These are phyloP conservation scores for Karalla daura DNA, from an alignment of 2,797 vertebrate species.

Conservation along the genomic window DNA sequence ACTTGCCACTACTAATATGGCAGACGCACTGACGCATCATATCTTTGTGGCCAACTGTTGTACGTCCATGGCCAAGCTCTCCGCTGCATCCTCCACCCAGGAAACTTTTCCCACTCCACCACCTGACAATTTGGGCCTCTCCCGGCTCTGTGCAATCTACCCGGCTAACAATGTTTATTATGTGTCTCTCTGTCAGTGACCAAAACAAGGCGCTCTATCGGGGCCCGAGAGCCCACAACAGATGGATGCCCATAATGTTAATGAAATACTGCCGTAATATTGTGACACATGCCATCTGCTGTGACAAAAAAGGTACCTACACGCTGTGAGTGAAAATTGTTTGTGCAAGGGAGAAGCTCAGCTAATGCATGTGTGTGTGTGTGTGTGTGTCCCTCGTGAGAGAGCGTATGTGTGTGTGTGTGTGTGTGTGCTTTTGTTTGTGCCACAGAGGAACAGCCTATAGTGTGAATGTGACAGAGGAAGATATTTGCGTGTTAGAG, in stretches of 20 bases:
- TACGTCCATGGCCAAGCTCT: too few relatives aligned
- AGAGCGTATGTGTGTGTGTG: conserved; percentile 2
- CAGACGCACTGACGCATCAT: too few relatives aligned
- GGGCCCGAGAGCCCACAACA: conserved; percentile 65
- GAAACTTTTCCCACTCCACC: conserved; percentile 17
- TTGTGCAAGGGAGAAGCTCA: conserved; percentile 38
- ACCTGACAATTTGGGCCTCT: conserved; percentile 8
- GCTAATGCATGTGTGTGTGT: conserved; percentile 8
- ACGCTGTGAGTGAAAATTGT: conserved; percentile 61
- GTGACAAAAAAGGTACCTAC: conserved; percentile 65
- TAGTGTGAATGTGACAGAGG: conserved; percentile 36
- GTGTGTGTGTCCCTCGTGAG: neutral
- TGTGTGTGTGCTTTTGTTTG: conserved; percentile 22
- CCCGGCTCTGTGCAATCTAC: conserved; percentile 18
- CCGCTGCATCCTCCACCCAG: too few relatives aligned
- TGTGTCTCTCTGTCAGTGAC: conserved; percentile 55
- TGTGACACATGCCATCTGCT: conserved; percentile 80
- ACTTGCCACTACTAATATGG: too few relatives aligned
- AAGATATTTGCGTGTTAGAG: conserved; percentile 26
- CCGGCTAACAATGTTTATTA: conserved; percentile 67
- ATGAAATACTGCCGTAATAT: conserved; percentile 79
- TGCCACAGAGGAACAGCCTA: conserved; percentile 19
- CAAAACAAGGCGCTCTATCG: conserved; percentile 68
- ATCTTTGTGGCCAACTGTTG: too few relatives aligned
- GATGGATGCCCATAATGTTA: conserved; percentile 80